These are phyloP conservation scores for Atherinosoma microstoma DNA, from an alignment of 2,797 vertebrate genomes.

Conservation along the genomic window DNA sequence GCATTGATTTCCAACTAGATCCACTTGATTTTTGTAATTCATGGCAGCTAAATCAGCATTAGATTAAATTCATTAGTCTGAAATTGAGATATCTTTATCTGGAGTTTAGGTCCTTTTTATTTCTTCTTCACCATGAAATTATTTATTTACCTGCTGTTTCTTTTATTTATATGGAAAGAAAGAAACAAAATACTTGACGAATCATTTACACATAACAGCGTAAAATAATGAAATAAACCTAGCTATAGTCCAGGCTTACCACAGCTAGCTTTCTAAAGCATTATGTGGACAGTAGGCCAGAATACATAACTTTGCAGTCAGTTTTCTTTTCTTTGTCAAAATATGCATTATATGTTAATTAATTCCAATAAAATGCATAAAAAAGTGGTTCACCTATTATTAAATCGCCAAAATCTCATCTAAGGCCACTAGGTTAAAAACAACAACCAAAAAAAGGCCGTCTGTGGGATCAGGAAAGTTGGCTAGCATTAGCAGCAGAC, in stretches of 20 bases:
- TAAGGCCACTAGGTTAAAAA: neutral
- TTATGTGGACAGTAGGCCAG: too few species aligned
- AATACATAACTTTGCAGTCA: neutral
- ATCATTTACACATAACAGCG: neutral
- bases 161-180: neutral
- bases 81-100: neutral
- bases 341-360: neutral
- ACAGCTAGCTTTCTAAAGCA: neutral
- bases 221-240: neutral
- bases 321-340: neutral
- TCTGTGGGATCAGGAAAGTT: neutral
- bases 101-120: neutral
- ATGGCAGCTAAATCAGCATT: neutral
- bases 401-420: neutral
- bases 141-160: neutral
- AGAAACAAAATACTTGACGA: neutral
- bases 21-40: neutral
- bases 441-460: neutral
- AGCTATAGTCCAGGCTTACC: neutral
- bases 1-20: neutral
- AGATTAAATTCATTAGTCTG: neutral
- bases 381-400: neutral
- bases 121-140: neutral
- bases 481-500: neutral
- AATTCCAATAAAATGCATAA: neutral